phyloP scores from a whole-genome alignment of 2,797 vertebrate species.

The Thripadectes ignobilis region DNA sequence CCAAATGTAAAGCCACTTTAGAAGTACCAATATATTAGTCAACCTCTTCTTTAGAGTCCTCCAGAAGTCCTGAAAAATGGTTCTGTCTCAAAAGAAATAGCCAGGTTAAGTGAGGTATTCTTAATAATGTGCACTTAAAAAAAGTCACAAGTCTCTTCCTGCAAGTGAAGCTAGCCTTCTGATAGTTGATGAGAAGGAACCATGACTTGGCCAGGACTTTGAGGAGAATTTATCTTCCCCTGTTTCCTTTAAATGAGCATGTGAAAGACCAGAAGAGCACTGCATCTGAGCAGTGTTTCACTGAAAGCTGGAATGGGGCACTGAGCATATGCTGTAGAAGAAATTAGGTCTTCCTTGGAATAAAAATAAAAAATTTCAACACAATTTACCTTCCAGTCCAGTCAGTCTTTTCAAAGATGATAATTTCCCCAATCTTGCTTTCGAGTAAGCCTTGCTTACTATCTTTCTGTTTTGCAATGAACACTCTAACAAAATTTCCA shows the following conservation, averaged over 20 bases:
- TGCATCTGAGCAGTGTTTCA: background rate
- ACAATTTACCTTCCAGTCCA: background rate
- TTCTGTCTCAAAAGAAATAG: background rate
- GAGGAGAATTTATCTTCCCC: background rate
- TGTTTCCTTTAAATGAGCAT: background rate
- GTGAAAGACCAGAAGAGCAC: background rate
- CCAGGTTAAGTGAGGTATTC: background rate
- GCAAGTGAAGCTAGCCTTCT: background rate
- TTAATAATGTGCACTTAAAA: background rate
- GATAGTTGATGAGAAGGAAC: background rate
- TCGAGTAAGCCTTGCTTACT: fast-evolving
- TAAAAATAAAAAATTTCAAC: background rate
- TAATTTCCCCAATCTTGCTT: fast-evolving
- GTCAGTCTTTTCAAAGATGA: background rate
- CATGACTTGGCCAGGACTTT: background rate
- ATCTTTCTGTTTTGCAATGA: background rate
- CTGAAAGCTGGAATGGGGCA: background rate
- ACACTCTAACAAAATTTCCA: background rate
- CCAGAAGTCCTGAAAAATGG: background rate
- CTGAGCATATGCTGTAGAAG: background rate
- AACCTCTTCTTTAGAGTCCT: background rate
- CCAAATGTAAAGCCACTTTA: background rate
- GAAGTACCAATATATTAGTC: fast-evolving
- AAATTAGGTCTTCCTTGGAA: background rate
- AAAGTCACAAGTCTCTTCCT: background rate